Percentiles rank a stretch among this genome's conserved stretches.
Conservation (phyloP, 2,888 invertebrate species). For the Harpalus rufipes region DNA sequence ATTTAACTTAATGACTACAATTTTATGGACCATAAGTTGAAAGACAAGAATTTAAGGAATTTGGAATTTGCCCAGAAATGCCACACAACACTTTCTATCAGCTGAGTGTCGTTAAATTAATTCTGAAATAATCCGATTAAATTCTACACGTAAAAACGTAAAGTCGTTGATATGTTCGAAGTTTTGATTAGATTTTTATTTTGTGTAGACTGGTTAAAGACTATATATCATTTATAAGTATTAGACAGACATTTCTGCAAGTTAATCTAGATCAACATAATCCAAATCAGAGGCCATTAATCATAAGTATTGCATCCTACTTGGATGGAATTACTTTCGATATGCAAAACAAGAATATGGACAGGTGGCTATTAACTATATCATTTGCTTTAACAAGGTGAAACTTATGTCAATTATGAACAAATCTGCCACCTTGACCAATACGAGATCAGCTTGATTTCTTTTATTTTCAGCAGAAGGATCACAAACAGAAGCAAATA, state of each 20-base stretch:
- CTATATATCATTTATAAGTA: conserved; percentile 25
- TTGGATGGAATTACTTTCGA: conserved; percentile 36
- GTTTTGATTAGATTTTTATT: conserved; percentile 30
- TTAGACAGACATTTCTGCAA: conserved; percentile 16
- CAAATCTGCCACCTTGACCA: conserved; percentile 23
- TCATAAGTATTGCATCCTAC: conserved; percentile 42
- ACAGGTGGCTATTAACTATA: conserved; percentile 43
- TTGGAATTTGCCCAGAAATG: conserved; percentile 32
- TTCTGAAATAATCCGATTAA: conserved; percentile 48
- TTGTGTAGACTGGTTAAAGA: conserved; percentile 1
- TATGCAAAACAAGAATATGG: conserved; percentile 45
- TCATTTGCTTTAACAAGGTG: conserved; percentile 45
- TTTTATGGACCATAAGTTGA: conserved; percentile 39
- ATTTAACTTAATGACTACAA: conserved; percentile 36
- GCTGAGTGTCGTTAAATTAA: conserved; percentile 39
- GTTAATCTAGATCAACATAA: conserved; percentile 44
- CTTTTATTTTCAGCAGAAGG: not conserved
- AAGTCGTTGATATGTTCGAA: conserved; percentile 26
- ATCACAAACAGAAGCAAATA: conserved; percentile 5
- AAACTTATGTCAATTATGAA: conserved; percentile 44
- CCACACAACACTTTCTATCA: conserved; percentile 16
- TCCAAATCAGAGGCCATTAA: conserved; percentile 39
- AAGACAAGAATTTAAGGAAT: conserved; percentile 20
- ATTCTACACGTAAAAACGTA: conserved; percentile 25
- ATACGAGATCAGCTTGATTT: conserved; percentile 18